Base-by-base conservation (phyloP, 2,113 vertebrate genomes). In the Struthio camelus region DNA sequence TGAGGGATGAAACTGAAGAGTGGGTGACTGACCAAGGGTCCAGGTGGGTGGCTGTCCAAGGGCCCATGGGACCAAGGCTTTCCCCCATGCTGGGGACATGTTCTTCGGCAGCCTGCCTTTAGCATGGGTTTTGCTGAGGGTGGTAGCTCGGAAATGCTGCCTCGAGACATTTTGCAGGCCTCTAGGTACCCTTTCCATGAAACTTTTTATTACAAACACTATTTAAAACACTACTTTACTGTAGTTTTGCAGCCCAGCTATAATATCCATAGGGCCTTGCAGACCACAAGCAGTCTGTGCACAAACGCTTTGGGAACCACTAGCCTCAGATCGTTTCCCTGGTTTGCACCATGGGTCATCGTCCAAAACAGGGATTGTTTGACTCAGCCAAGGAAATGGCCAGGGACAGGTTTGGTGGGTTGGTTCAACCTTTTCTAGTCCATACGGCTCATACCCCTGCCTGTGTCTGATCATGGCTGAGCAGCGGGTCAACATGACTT, bases 161-260 rank as follows among this genome's bases (percentile, higher is more conserved):
- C 80, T 80, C 61, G 66, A 71, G 66, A 15, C 86, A 34, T 88
- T 58, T 80, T 25, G 40, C 14, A 46, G 69, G 48, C 53, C 80
- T 71, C 56, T 36, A 16, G 22, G 9, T 89, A 32, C 22, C 48
- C 71, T 70, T 80, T 83, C 34, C 44, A 70, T 78, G 46, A 65
- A 59, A 4, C 34, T 62, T 94, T 80, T 88, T 80, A 71, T 27
- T 40, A 78, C 77, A 95, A 94, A 2, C 76, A 92, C 88, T 93
- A 7, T 65, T 90, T 93, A n/a, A 85, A 85, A 64, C 59, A 54
- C 46, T 87, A 5, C 56, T 59, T 34, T 24, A 6, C 59, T 84
- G 48, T 77, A 64, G 61, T 11, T 10, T 40, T 86, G 38, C 44
- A 87, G 58, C 25, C 50, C 50, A 36, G 69, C 53, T 44, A 2